phyloP scores from a whole-genome alignment of 2,797 vertebrate species.

The Pelobates cultripes region DNA sequence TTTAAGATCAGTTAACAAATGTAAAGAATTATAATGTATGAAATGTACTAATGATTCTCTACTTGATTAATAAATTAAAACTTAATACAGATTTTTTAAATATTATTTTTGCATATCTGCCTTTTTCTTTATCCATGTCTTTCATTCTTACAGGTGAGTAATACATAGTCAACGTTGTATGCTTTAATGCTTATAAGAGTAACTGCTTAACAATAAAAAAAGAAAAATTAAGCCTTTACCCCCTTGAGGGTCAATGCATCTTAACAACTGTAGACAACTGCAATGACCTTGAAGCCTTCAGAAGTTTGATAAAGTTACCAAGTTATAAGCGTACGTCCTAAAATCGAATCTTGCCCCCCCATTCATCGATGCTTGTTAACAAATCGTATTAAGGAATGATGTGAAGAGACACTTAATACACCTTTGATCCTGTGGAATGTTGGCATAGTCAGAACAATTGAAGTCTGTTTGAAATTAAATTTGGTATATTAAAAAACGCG shows the following conservation, averaged over 20 bases:
- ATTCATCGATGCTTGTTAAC: conserved; percentile 1
- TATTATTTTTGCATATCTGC: too few relatives aligned
- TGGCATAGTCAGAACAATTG: conserved; percentile 9
- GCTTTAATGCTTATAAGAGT: too few relatives aligned
- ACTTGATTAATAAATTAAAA: too few relatives aligned
- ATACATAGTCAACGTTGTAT: too few relatives aligned
- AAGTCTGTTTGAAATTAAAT: conserved; percentile 48
- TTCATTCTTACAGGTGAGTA: too few relatives aligned
- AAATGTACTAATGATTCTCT: too few relatives aligned
- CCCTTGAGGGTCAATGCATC: not conserved
- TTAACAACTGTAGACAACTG: not conserved
- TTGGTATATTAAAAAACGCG: conserved; percentile 43
- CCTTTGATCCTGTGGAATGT: conserved; percentile 35
- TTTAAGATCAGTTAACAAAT: too few relatives aligned
- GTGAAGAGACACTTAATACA: conserved; percentile 27
- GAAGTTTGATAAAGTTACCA: conserved; percentile 8
- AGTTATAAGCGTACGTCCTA: not conserved
- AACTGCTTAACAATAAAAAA: too few relatives aligned
- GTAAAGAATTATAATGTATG: too few relatives aligned
- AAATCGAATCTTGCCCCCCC: conserved; percentile 3
- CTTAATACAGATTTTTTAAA: too few relatives aligned
- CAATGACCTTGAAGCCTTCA: conserved; percentile 3
- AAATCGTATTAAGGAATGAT: conserved; percentile 30
- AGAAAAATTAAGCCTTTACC: not conserved
- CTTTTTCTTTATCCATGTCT: too few relatives aligned